A percentile compares a stretch with the other conserved stretches of the same genome.
phyloP scores from a whole-genome alignment of 2,113 vertebrate genomes.

The Mesoclemmys tuberculata region DNA sequence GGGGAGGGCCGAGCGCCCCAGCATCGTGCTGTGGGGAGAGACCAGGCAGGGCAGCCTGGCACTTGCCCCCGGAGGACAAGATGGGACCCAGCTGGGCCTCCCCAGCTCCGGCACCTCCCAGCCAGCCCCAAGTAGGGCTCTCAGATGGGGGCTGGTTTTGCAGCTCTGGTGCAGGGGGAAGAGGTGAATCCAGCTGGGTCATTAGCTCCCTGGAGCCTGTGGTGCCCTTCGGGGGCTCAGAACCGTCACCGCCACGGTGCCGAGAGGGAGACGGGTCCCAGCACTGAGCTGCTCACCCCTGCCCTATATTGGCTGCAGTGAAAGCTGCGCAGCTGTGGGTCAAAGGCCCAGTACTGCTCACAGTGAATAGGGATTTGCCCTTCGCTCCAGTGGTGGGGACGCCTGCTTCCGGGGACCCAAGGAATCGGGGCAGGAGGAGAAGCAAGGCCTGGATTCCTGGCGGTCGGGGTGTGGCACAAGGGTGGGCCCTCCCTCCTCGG shows the following conservation, averaged over 20 bases:
- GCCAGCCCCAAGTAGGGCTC: not conserved
- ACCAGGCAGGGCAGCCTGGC: not conserved
- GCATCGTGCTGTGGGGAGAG: not conserved
- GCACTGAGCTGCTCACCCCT: not conserved
- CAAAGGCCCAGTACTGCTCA: not conserved
- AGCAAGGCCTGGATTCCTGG: not conserved
- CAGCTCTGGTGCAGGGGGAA: not conserved
- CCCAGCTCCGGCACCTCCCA: rapidly evolving
- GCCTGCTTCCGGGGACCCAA: not conserved
- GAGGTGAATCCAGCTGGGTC: too few relatives aligned
- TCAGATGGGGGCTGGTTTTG: not conserved
- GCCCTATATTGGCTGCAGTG: not conserved
- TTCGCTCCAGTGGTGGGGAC: not conserved
- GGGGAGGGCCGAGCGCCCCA: not conserved
- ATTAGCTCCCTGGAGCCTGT: not conserved
- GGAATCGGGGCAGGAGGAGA: not conserved
- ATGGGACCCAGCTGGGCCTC: not conserved
- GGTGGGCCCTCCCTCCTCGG: not conserved
- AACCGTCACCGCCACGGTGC: not conserved
- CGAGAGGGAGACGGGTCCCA: not conserved
- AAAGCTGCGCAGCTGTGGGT: not conserved
- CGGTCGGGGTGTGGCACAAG: not conserved
- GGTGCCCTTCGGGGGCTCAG: not conserved
- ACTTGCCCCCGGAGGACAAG: too few relatives aligned
- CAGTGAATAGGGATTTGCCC: not conserved